Evolutionary conservation across 1,140 invertebrate species (phyloP), one percentile per base, ranked within the genome.

Genomic region (Bombus affinis): DNA sequence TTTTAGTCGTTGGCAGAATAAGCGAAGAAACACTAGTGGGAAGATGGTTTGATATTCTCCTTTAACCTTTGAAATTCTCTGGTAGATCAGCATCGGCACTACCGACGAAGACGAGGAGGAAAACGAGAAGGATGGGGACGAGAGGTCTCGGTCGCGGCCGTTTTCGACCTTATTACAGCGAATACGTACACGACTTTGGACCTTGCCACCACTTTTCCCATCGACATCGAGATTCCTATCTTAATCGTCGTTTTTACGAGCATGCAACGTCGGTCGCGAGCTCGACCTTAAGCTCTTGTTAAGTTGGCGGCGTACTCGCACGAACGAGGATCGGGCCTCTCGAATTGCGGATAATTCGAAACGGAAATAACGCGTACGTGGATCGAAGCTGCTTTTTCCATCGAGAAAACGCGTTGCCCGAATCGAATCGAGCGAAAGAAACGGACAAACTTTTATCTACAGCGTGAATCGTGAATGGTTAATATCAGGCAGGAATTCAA

Each of bases 121-220:
- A 62, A 79, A 53, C 28, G 82, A 35, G 28, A 66, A 28, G 68
- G 76, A 70, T 42, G 42, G 42, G 82, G 42, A 85, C 8, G 32
- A 87, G 89, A 92, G 91, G 91, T 92, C 91, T 92, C 85, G 92
- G 92, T 91, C 92, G 90, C 70, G 87, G 79, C 66, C 88, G 90
- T 88, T 70, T 53, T 47, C 35, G 66, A 81, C 53, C 62, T 81
- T 62, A 77, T 83, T 65, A 44, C 5, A 65, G 39, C 28, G 37
- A 37, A 75, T 59, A 73, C 76, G 22, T 37, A 28, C 78, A 44
- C 37, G 15, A 88, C 71, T 71, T 44, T 81, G 87, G 86, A 92
- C 91, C 92, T 93, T 91, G 92, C 89, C 57, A 89, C 90, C 86
- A 88, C 87, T 92, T 81, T 91, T 71, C 81, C 86, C 81, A 81